Percentiles rank a stretch among this genome's conserved stretches.
Evolutionary conservation across 2,797 vertebrate species (phyloP).

Genomic region (Microchirus variegatus): DNA sequence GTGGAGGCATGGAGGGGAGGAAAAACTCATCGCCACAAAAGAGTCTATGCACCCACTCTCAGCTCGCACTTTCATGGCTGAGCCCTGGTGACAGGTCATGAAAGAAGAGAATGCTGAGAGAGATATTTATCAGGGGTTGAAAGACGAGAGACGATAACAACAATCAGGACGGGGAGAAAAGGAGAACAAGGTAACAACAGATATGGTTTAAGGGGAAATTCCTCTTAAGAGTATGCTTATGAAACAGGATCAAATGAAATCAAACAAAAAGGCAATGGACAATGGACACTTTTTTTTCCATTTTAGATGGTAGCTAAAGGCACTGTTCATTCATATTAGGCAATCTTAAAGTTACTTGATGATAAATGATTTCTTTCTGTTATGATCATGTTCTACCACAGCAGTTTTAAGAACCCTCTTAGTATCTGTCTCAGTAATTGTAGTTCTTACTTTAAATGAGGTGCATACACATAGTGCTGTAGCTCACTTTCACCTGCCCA

Average conservation of each 20-base stretch:
- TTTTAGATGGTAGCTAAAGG: background rate
- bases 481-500: too few relatives aligned
- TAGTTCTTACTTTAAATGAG: too few relatives aligned
- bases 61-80: constrained; percentile 43
- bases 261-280: background rate
- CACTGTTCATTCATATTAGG: background rate
- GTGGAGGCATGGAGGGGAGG: constrained; percentile 8
- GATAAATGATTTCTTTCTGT: background rate
- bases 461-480: too few relatives aligned
- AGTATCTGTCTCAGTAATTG: too few relatives aligned
- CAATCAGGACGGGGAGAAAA: constrained; percentile 25
- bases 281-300: background rate
- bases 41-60: constrained; percentile 36
- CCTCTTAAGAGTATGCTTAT: constrained; percentile 11
- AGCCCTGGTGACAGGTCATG: constrained; percentile 59
- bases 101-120: constrained; percentile 68
- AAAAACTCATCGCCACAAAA: constrained; percentile 36
- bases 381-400: background rate
- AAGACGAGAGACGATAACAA: constrained; percentile 55
- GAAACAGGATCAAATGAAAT: constrained; percentile 2
- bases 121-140: constrained; percentile 68
- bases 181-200: constrained; percentile 15
- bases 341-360: background rate
- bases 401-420: background rate
- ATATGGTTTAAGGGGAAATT: constrained; percentile 24